These are phyloP conservation scores for Cephus runcator DNA, from an alignment of 2,888 invertebrate genomes.

Conservation along the genomic window DNA sequence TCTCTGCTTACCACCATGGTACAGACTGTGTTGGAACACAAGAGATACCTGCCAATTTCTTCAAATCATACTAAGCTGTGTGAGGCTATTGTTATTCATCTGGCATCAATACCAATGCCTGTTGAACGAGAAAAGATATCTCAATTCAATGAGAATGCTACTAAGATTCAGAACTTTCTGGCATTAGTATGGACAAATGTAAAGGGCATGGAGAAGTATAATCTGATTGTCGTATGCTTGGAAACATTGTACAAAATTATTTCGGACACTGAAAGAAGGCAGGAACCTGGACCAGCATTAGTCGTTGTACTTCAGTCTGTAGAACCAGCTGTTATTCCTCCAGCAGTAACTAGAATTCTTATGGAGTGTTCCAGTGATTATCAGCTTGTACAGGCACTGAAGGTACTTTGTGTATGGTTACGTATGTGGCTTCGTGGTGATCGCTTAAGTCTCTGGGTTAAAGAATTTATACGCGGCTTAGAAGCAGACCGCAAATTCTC, in stretches of 20 bases:
- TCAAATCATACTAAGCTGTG: constrained; percentile 42
- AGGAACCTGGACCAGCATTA: constrained; percentile 71
- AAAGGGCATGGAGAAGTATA: constrained; percentile 49
- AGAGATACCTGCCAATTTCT: constrained; percentile 34
- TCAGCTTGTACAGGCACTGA: constrained; percentile 72
- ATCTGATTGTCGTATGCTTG: constrained; percentile 69
- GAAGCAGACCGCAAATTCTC: constrained; percentile 68
- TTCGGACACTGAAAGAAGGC: constrained; percentile 68
- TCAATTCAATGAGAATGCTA: constrained; percentile 35
- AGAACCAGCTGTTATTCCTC: constrained; percentile 55
- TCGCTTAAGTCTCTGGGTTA: constrained; percentile 74
- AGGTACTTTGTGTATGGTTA: constrained; percentile 77
- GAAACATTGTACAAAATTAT: constrained; percentile 72
- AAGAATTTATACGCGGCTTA: constrained; percentile 74
- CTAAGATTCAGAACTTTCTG: constrained; percentile 40
- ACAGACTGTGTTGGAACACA: constrained; percentile 32
- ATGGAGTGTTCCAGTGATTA: constrained; percentile 64
- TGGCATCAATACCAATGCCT: constrained; percentile 44
- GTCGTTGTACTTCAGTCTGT: constrained; percentile 72
- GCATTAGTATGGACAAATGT: constrained; percentile 30
- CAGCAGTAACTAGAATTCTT: constrained; percentile 67
- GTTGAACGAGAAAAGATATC: constrained; percentile 26
- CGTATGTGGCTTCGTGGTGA: constrained; percentile 73
- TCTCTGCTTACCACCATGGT: constrained; percentile 40
- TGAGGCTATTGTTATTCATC: constrained; percentile 41